Conservation (phyloP, 2,113 vertebrate genomes). For the Mormyrus iriodes region DNA sequence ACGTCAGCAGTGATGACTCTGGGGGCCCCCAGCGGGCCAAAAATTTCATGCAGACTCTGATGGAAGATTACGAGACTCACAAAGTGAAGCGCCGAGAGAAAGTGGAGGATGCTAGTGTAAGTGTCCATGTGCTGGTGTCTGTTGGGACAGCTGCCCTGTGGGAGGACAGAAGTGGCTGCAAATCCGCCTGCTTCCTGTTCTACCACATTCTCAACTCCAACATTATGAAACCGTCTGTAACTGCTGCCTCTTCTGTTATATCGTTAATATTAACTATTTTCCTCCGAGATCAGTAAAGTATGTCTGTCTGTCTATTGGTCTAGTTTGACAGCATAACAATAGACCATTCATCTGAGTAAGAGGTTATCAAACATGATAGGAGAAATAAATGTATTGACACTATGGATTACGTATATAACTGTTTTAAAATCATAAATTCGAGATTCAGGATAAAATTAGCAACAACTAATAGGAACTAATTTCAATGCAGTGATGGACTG, state of each 20-base stretch:
- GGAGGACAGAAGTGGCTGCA: background rate
- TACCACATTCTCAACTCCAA: background rate
- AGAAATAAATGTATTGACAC: background rate
- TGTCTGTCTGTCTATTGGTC: background rate
- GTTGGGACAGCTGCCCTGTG: background rate
- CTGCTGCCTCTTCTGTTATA: background rate
- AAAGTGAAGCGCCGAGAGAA: conserved; percentile 90
- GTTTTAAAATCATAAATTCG: background rate
- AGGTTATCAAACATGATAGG: background rate
- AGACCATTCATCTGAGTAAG: background rate
- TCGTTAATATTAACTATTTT: background rate
- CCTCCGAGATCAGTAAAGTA: background rate
- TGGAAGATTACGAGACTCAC: conserved; percentile 95
- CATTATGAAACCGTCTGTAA: background rate
- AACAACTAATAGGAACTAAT: background rate
- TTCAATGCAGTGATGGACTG: background rate
- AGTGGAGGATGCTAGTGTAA: conserved; percentile 89
- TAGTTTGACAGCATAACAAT: background rate
- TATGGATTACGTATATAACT: background rate
- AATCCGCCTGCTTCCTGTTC: background rate
- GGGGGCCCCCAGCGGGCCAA: conserved; percentile 75
- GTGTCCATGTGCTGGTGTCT: conserved; percentile 30
- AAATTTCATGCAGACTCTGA: conserved; percentile 94
- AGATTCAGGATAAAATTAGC: background rate
- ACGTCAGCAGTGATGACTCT: conserved; percentile 72